Percentiles rank a stretch among this genome's conserved stretches.
These are phyloP conservation scores for Proterorhinus semilunaris DNA, from an alignment of 2,113 vertebrate species.

Conservation along the genomic window DNA sequence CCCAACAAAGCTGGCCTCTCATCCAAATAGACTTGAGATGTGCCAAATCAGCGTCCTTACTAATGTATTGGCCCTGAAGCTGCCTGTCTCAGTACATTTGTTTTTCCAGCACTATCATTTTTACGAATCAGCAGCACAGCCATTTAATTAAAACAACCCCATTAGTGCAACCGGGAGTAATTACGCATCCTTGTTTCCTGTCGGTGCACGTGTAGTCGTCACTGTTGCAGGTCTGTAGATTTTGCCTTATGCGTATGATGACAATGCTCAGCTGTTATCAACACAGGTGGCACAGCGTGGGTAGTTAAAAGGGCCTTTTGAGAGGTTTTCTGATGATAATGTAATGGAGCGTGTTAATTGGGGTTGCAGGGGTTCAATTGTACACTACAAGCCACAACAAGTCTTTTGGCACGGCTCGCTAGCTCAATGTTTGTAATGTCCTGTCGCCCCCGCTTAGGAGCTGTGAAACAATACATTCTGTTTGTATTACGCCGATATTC, in stretches of 20 bases:
- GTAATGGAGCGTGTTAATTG: conserved; percentile 64
- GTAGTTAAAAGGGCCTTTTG: conserved; percentile 36
- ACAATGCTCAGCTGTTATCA: conserved; percentile 22
- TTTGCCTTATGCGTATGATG: conserved; percentile 19
- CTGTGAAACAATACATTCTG: background rate
- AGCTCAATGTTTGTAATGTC: conserved; percentile 19
- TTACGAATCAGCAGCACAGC: conserved; percentile 27
- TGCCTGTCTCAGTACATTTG: background rate
- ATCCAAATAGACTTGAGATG: conserved; percentile 43
- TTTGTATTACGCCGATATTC: no score
- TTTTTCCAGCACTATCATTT: conserved; percentile 9
- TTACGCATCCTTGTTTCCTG: conserved; percentile 28
- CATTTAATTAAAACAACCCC: conserved; percentile 39
- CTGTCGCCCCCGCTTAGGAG: conserved; percentile 17
- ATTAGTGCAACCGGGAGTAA: conserved; percentile 25
- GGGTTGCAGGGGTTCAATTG: conserved; percentile 40
- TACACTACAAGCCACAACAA: conserved; percentile 24
- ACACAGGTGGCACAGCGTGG: conserved; percentile 29
- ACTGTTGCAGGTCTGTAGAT: conserved; percentile 13
- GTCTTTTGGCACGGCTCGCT: conserved; percentile 21
- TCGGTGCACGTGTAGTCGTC: conserved; percentile 32
- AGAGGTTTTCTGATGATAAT: conserved; percentile 52
- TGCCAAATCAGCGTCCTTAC: conserved; percentile 3
- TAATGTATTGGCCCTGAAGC: conserved; percentile 25
- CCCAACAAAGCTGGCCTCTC: conserved; percentile 30